Evolutionary conservation across 1,140 invertebrate species (phyloP).

Genomic region (Antheraea mylitta): DNA sequence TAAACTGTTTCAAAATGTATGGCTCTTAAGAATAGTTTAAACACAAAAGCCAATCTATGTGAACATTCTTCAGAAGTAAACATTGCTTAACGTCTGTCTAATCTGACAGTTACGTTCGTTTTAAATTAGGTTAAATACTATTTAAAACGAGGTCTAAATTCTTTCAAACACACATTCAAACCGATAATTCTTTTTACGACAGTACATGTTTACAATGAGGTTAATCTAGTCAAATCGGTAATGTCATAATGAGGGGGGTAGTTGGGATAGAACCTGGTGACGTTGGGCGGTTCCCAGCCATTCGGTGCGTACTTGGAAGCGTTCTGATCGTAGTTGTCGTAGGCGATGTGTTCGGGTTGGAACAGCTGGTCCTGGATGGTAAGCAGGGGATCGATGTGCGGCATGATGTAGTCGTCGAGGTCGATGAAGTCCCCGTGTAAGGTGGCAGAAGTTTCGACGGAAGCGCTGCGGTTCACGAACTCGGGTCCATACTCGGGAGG

Average conservation of each 20-base stretch:
- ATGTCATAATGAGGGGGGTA: slow-evolving; percentile 34
- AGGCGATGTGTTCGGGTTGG: slow-evolving; percentile 12
- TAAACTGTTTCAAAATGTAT: too few species aligned
- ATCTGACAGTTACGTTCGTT: too few species aligned
- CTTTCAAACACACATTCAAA: too few species aligned
- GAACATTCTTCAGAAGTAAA: too few species aligned
- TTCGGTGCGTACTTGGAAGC: neutral
- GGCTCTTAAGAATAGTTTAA: too few species aligned
- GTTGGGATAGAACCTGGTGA: slow-evolving; percentile 37
- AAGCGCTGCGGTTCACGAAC: slow-evolving; percentile 31
- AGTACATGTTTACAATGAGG: slow-evolving; percentile 23
- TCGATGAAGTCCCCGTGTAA: slow-evolving; percentile 22
- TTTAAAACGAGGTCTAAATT: too few species aligned
- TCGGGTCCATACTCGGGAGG: slow-evolving; percentile 64
- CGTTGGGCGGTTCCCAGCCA: slow-evolving; percentile 42
- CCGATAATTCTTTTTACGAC: too few species aligned
- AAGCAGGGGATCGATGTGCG: slow-evolving; percentile 61
- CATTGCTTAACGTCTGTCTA: too few species aligned
- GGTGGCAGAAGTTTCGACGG: slow-evolving; percentile 4
- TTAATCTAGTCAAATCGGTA: slow-evolving; percentile 37
- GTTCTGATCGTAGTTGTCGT: slow-evolving; percentile 10
- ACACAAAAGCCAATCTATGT: too few species aligned
- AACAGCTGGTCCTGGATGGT: slow-evolving; percentile 32
- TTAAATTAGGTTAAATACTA: too few species aligned
- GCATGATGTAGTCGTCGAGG: slow-evolving; percentile 53